Evolutionary conservation across 2,888 invertebrate species (phyloP), one percentile per base, ranked within the genome.

Genomic region (Adelphocoris suturalis): DNA sequence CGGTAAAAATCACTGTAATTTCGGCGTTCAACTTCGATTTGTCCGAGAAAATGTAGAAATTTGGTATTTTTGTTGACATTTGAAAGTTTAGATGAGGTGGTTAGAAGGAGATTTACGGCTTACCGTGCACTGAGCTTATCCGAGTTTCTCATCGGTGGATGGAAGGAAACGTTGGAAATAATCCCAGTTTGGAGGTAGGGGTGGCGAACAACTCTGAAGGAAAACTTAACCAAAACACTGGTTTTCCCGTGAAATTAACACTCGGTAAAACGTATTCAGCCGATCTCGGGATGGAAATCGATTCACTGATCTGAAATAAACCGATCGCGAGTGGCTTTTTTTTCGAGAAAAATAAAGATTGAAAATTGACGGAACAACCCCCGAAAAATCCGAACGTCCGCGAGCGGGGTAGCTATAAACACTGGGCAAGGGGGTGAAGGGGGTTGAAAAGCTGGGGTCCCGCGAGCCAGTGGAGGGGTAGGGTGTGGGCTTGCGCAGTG

Each of bases 71-170:
- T 2, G 7, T 37, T 4, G 37, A 37, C 37, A 37, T 4, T 37
- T 2, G 2, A 7, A 37, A 37, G 27, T 37, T 37, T 13, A 46
- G 76, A 16, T 28, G 28, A 28, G 1, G 5, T 14, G 76, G 27
- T 16, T 3, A 4, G 76, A 28, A 3, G 5, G 28, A 76, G 13
- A 76, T 37, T 16, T 28, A 76, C 13, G 3, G 76, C 81, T 81
- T 48, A 81, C 81, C 81, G 47, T 81, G 81, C 81, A 48, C 81
- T 13, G 81, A 81, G 81, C 81, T 81, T 81, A 81, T 81, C 81
- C 81, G 47, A 81, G 81, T 81, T 81, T 81, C 81, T 81, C 81
- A 81, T 81, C 81, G 46, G 81, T 61, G 61, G 61, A 61, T 61
- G 47, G 81, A 46, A 37, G 81, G 28, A 48, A 81, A 81, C 47